Evolutionary conservation across 2,888 invertebrate species (phyloP), one percentile per base, ranked within the genome.

Genomic region (Protula sp.): DNA sequence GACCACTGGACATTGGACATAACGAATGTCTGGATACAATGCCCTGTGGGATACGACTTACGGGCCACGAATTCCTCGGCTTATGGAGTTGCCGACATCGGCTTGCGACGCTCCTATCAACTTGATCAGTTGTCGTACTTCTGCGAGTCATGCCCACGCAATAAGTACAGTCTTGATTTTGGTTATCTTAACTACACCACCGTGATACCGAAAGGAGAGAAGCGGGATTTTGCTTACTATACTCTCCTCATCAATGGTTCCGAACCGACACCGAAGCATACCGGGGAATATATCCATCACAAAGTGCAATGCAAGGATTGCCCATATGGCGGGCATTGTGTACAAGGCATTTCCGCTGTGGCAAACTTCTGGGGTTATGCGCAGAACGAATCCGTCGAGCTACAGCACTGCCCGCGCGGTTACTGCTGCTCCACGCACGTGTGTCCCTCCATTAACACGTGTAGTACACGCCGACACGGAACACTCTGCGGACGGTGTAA

Each of bases 131-230:
- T 67, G 47, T 64, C 66, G 5, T 67, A 67, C 55, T 67, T 67
- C 58, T 67, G 67, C 52, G 66, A 67, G 53, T 64, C 67, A 5
- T 67, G 67, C 30, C 66, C 65, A 27, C 27, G 66, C 31, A 67
- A 67, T 50, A 67, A 66, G 54, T 67, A 67, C 63, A 67, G 67
- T 50, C 54, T 67, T 28, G 67, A 67, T 58, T 55, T 61, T 50
- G 67, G 67, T 22, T 67, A 63, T 45, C 55, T 67, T n/a, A 67
- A 67, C 61, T 67, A 67, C 51, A 67, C 67, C 19, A 61, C 64
- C 50, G 59, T 56, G 24, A n/a, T n/a, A n/a, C n/a, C n/a, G n/a
- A n/a, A n/a, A n/a, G n/a, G n/a, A n/a, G n/a, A n/a, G n/a, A 64
- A 63, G 48, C 51, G 53, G n/a, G 47, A 56, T 26, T 67, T 62